phyloP scores from a whole-genome alignment of 1,140 invertebrate genomes.

The Penaeus indicus region DNA sequence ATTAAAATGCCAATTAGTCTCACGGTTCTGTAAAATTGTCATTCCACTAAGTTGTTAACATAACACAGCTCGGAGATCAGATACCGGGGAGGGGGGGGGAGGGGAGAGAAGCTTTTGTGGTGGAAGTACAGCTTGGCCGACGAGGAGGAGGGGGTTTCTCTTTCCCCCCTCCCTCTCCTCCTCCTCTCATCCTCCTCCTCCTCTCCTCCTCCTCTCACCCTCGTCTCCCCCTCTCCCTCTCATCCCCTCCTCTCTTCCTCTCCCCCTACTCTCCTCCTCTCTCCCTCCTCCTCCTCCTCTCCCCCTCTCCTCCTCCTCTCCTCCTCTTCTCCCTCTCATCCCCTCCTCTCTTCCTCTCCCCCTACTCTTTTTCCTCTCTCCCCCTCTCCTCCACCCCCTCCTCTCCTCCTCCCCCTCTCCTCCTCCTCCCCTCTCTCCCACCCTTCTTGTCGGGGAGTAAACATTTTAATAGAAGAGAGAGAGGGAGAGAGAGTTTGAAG shows the following conservation, averaged over 20 bases:
- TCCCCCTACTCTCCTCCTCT: background rate
- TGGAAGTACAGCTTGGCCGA: background rate
- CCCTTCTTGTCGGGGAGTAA: background rate
- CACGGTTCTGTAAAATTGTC: constrained; percentile 52
- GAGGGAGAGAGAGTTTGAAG: too few species aligned
- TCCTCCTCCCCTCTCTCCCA: constrained; percentile 10
- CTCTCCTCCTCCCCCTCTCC: background rate
- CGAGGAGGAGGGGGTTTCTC: background rate
- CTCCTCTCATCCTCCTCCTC: background rate
- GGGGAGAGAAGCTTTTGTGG: too few species aligned
- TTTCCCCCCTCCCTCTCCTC: background rate
- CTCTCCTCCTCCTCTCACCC: background rate
- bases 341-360: too few species aligned
- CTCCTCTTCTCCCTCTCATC: too few species aligned
- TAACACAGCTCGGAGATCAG: constrained; percentile 28
- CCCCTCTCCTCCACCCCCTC: background rate
- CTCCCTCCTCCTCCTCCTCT: background rate
- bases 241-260: background rate
- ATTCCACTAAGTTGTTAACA: constrained; percentile 56
- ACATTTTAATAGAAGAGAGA: too few species aligned
- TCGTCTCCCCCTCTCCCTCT: too few species aligned
- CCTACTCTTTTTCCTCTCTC: background rate
- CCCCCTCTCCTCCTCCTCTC: constrained; percentile 10
- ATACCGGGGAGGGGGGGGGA: background rate
- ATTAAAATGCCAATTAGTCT: constrained; percentile 63